Conservation (phyloP, 2,113 vertebrate genomes). For the Otis tarda region DNA sequence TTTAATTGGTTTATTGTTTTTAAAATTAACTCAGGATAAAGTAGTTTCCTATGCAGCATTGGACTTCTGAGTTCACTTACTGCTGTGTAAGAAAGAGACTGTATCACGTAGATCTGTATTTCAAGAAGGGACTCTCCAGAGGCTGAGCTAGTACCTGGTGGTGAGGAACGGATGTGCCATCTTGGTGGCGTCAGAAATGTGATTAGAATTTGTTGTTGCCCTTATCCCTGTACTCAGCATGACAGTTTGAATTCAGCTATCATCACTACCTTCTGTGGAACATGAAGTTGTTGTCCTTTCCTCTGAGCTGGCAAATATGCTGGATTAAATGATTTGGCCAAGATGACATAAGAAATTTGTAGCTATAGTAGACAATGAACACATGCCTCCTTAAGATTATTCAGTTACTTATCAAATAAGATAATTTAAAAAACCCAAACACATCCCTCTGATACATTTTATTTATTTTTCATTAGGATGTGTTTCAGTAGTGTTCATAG, state of each 20-base stretch:
- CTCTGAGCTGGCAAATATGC: background rate
- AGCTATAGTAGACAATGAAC: background rate
- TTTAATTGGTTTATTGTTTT: background rate
- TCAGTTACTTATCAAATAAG: background rate
- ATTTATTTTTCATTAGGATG: background rate
- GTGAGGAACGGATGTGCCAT: background rate
- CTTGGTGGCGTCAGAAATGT: background rate
- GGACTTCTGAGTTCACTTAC: background rate
- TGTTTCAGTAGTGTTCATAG: background rate
- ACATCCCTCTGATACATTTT: fast-evolving
- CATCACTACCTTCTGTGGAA: background rate
- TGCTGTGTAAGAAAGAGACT: background rate
- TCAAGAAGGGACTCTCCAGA: background rate
- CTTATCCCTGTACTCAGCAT: background rate
- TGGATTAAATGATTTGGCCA: background rate
- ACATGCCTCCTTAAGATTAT: background rate
- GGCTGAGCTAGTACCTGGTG: background rate
- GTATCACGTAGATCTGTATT: background rate
- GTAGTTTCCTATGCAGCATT: background rate
- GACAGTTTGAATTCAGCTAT: background rate
- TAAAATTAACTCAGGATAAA: background rate
- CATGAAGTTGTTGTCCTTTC: background rate
- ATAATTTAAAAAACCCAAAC: background rate
- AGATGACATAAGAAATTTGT: background rate
- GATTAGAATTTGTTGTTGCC: background rate